Percentiles rank a stretch among this genome's conserved stretches.
Conservation (phyloP, 2,113 vertebrate species). For the Aleadryas rufinucha region DNA sequence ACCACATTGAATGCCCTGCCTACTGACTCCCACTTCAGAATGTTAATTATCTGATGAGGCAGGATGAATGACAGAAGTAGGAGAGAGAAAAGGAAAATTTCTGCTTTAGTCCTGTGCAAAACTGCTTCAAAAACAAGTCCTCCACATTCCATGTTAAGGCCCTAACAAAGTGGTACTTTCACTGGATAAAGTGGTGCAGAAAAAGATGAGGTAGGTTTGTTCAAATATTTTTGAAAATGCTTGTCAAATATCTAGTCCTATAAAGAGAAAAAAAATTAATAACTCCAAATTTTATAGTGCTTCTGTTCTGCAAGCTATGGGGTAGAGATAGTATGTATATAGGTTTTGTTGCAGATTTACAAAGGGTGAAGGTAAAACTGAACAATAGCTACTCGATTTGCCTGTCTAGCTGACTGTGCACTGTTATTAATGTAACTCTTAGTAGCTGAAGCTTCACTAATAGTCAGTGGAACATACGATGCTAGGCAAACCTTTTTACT, state of each 20-base stretch:
- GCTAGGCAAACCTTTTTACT: background rate
- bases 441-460: background rate
- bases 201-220: background rate
- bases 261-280: background rate
- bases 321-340: background rate
- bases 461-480: background rate
- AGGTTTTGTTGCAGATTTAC: background rate
- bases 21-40: background rate
- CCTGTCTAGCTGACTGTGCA: background rate
- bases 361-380: background rate
- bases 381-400: background rate
- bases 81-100: background rate
- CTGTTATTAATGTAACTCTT: background rate
- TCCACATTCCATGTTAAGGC: background rate
- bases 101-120: background rate
- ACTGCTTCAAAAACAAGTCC: background rate
- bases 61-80: background rate
- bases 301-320: background rate
- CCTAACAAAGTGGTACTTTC: background rate
- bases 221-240: background rate
- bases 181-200: background rate
- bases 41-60: background rate
- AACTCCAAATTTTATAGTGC: background rate
- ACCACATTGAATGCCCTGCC: background rate
- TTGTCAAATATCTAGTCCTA: background rate